phyloP scores from a whole-genome alignment of 2,113 vertebrate species.

The Calyptomena viridis region DNA sequence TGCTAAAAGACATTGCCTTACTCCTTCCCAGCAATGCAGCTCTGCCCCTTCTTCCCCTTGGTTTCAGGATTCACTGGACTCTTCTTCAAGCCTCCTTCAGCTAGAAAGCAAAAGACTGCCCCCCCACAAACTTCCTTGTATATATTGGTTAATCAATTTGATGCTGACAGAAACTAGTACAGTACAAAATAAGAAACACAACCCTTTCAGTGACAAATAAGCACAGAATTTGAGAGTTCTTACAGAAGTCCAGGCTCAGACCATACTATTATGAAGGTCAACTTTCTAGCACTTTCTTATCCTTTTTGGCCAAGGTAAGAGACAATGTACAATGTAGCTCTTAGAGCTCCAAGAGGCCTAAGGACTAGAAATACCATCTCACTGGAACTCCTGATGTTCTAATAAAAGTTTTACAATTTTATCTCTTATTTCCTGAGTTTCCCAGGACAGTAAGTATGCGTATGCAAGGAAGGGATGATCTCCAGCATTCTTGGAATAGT shows the following conservation, averaged over 20 bases:
- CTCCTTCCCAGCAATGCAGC: not conserved
- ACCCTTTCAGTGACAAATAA: not conserved
- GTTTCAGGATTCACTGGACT: not conserved
- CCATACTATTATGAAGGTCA: not conserved
- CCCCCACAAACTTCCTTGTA: not conserved
- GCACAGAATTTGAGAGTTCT: not conserved
- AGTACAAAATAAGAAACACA: not conserved
- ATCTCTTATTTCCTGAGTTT: not conserved
- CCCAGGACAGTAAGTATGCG: not conserved
- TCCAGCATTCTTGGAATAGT: constrained; percentile 20
- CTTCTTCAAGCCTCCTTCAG: not conserved
- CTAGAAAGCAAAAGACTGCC: not conserved
- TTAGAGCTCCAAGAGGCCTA: not conserved
- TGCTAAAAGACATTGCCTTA: not conserved
- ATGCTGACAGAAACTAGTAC: not conserved
- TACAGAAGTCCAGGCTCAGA: not conserved
- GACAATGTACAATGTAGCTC: not conserved
- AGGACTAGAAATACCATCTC: not conserved
- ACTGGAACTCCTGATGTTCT: not conserved
- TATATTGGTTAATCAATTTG: not conserved
- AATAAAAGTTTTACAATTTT: not conserved
- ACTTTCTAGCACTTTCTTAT: not conserved
- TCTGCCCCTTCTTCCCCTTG: not conserved
- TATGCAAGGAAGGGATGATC: not conserved
- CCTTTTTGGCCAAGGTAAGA: not conserved